Base-by-base conservation (phyloP, 2,797 vertebrate genomes). In the Uromys caudimaculatus region DNA sequence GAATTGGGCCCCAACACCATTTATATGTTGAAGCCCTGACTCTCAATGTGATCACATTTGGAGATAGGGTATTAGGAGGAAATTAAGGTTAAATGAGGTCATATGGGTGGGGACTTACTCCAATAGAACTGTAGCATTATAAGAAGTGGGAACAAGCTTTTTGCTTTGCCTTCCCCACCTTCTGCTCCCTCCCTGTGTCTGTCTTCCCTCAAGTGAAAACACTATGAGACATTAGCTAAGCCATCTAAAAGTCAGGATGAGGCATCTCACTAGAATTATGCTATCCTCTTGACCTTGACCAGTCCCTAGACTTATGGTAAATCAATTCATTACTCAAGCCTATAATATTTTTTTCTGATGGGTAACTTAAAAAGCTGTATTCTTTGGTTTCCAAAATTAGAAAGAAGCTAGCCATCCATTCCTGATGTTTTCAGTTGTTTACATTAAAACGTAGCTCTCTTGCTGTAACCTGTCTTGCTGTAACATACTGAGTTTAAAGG, bases 1-100 rank as follows among this genome's bases (percentile, higher is more conserved):
- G 41, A 71, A 83, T 1, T 86, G 27, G 56, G 50, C 0, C 47
- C 4, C 35, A 32, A 84, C 9, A 32, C 14, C 35, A 91, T 92
- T 89, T 67, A 32, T 90, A 81, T 77, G n/a, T 27, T 91, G 79
- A 94, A 91, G 60, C 54, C 60, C 75, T 94, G 82, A 94, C 35
- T 73, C 60, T 38, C 44, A 56, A 1, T 71, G 14, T 83, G 67
- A 93, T 64, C 62, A 10, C 73, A 84, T 93, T 83, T 93, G 86
- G 79, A 95, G 58, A 96, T 9, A 94, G 56, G 32, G 11, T 76
- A 64, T 93, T 84, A 95, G 38, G 29, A 92, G 52, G 52, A 75
- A 91, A 91, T 87, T 71, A 88, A 92, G 12, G 24, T 95, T 94
- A 93, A 90, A 88, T 90, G 77, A 97, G 50, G 58, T 95, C 95